A percentile compares a stretch with the other conserved stretches of the same genome.
Evolutionary conservation across 1,140 invertebrate genomes (phyloP).

Genomic region (Drosophila ohnishii): DNA sequence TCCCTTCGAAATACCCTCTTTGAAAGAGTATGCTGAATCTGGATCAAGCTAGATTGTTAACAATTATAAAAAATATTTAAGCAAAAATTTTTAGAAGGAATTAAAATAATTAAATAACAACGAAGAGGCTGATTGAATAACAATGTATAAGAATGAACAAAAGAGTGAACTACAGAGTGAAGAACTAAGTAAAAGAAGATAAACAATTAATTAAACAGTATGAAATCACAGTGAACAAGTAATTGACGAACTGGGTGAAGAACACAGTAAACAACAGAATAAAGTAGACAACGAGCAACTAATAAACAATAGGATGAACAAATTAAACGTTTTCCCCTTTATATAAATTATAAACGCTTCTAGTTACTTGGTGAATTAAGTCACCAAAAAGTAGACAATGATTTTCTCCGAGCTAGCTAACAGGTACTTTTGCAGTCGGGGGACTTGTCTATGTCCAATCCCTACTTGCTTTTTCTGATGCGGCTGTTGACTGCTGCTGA

Average conservation of each 20-base stretch:
- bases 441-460: background rate
- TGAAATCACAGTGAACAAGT: too few species aligned
- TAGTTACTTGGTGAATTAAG: background rate
- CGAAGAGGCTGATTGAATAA: too few species aligned
- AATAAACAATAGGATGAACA: background rate
- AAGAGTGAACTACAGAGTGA: too few species aligned
- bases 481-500: slow-evolving; percentile 4
- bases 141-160: too few species aligned
- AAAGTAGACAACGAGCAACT: background rate
- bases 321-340: background rate
- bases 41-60: too few species aligned
- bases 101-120: too few species aligned
- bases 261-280: background rate
- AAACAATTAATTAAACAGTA: background rate
- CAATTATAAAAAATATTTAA: too few species aligned
- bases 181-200: too few species aligned
- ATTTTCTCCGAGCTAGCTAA: background rate
- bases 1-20: background rate
- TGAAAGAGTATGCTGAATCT: too few species aligned
- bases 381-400: background rate
- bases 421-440: background rate
- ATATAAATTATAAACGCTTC: background rate
- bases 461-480: background rate
- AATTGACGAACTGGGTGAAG: background rate
- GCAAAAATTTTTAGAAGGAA: too few species aligned